Conservation (phyloP, 2,113 vertebrate genomes). For the Tragelaphus scriptus region DNA sequence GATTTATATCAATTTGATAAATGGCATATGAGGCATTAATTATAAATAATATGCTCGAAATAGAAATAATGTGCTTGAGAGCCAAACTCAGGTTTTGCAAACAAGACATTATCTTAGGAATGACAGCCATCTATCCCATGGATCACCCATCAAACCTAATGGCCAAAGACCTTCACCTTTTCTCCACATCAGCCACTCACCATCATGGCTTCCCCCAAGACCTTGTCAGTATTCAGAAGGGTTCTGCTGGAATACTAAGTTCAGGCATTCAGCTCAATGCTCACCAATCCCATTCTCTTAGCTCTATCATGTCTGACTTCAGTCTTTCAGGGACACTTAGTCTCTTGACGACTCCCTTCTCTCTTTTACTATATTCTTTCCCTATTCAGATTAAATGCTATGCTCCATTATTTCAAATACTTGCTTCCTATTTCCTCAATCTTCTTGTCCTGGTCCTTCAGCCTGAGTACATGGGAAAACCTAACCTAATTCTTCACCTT, state of each 20-base stretch:
- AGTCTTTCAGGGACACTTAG: background rate
- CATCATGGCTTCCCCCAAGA: background rate
- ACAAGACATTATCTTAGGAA: background rate
- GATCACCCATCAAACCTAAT: background rate
- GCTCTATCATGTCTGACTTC: background rate
- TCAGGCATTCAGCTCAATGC: background rate
- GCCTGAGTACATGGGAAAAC: background rate
- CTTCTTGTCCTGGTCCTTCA: background rate
- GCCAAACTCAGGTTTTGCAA: background rate
- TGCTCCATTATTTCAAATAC: background rate
- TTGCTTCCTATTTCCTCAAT: background rate
- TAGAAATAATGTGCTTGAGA: background rate
- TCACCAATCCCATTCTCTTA: background rate
- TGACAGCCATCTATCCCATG: background rate
- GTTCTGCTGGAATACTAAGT: background rate
- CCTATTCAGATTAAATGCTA: background rate
- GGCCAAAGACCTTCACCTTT: background rate
- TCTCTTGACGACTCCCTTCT: background rate
- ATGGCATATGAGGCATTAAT: background rate
- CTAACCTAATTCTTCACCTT: background rate
- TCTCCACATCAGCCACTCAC: background rate
- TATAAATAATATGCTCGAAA: background rate
- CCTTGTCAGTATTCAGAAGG: background rate
- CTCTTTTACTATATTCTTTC: background rate
- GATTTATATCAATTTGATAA: background rate